Evolutionary conservation across 92 coral and sea anemone genomes (phyloP), one percentile per base, ranked within the genome.

Genomic region (Bergia sp.): DNA sequence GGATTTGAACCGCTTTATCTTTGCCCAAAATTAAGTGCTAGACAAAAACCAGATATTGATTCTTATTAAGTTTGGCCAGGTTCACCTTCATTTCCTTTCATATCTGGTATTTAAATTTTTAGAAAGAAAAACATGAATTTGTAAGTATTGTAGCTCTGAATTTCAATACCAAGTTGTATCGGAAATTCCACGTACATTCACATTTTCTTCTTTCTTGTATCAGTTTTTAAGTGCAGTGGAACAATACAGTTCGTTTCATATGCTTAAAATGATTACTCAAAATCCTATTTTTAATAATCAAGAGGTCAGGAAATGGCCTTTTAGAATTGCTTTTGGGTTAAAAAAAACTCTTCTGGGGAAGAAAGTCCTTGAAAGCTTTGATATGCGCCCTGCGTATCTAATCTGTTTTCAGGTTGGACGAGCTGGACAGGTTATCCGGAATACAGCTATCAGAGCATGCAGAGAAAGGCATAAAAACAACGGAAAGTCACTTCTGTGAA

Each of bases 401-500:
- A 18, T 61, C 67, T 20, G 49, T 15, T n/a, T 15, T 50, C 77
- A 84, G 87, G 66, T 75, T 84, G n/a, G 87, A 84, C 21, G 87
- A 84, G 44, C 37, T 84, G 44, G 87, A 84, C 64, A 71, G 47
- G 55, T 37, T 84, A 16, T 45, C 87, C 41, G 87, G 37, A 5
- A 45, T 49, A n/a, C 44, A 45, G 41, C 13, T 18, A 69, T 36
- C 4, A 12, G 44, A 71, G 53, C 77, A 84, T 36, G 53, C 77
- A 10, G 16, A 23, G 29, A 76, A 40, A 9, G n/a, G 21, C 15
- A 37, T 23, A 23, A 84, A 44, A 71, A 71, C 41, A 72, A 37
- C 21, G n/a, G 66, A 37, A 44, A 72, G 45, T 10, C 78, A 84
- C 77, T 8, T 84, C 57, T 84, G 87, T 84, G 87, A 84, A 72